Conservation (phyloP, 2,113 vertebrate genomes). For the Pampusana beccarii region DNA sequence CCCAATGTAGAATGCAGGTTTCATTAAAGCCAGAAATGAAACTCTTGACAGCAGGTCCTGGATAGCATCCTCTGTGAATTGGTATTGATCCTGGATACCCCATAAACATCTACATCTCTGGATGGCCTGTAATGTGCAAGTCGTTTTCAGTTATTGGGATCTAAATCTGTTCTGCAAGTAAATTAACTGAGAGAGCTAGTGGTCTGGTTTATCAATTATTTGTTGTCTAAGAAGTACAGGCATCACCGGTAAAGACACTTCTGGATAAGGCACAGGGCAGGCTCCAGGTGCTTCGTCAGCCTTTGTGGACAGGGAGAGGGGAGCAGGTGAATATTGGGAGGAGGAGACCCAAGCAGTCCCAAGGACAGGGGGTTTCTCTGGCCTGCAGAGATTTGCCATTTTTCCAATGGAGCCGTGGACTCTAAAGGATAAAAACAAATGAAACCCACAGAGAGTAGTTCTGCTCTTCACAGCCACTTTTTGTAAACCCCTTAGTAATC, state of each 20-base stretch:
- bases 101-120: not conserved
- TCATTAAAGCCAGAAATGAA: slow-evolving; percentile 64
- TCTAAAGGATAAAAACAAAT: not conserved
- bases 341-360: not conserved
- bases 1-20: slow-evolving; percentile 36
- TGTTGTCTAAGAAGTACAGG: not conserved
- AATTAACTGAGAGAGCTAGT: not conserved
- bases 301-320: not conserved
- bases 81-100: slow-evolving; percentile 50
- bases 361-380: not conserved
- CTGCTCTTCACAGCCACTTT: not conserved
- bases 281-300: not conserved
- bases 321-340: accelerated
- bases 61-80: slow-evolving; percentile 46
- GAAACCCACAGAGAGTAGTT: not conserved
- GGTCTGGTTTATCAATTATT: not conserved
- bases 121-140: not conserved
- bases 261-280: not conserved
- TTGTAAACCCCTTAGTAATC: not conserved
- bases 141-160: not conserved
- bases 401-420: not conserved
- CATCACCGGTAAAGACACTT: not conserved
- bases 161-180: not conserved
- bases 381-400: not conserved
- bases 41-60: not conserved